Conservation (phyloP, 64 coral and sea anemone genomes). For the Porites australiensis region DNA sequence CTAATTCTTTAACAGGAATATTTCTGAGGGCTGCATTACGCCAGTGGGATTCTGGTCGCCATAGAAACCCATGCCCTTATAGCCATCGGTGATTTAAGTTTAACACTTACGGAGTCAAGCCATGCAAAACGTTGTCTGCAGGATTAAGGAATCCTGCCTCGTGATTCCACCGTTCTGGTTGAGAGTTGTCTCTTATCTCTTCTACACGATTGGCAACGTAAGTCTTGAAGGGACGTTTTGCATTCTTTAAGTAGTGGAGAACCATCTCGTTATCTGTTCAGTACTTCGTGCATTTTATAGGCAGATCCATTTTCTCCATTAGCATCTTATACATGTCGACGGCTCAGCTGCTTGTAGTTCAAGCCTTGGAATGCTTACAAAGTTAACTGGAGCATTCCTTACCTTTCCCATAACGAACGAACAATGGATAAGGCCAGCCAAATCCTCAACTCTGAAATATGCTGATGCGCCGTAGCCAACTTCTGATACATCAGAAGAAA, state of each 20-base stretch:
- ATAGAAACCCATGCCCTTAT: conserved; percentile 44
- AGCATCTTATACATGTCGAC: conserved; percentile 38
- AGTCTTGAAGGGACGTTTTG: conserved; percentile 54
- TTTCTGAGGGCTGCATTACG: not conserved
- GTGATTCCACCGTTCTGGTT: conserved; percentile 53
- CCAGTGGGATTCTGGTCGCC: conserved; percentile 38
- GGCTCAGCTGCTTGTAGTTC: conserved; percentile 56
- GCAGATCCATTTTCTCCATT: conserved; percentile 43
- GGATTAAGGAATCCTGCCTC: conserved; percentile 31
- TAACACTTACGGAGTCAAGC: conserved; percentile 11
- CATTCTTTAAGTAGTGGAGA: conserved; percentile 65
- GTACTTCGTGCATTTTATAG: conserved; percentile 24
- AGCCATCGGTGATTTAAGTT: conserved; percentile 39
- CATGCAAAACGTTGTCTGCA: conserved; percentile 43
- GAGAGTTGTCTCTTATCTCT: conserved; percentile 50
- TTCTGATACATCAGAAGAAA: conserved; percentile 53
- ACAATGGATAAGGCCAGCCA: conserved; percentile 9
- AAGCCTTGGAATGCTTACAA: conserved; percentile 49
- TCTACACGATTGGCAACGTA: conserved; percentile 52
- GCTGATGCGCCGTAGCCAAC: not conserved
- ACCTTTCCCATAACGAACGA: conserved; percentile 37
- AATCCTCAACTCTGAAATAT: not conserved
- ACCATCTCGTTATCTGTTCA: conserved; percentile 63
- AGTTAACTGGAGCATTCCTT: conserved; percentile 23
- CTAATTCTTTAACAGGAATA: conserved; percentile 36